Evolutionary conservation across 1,140 invertebrate genomes (phyloP).

Genomic region (Drosophila mayri): DNA sequence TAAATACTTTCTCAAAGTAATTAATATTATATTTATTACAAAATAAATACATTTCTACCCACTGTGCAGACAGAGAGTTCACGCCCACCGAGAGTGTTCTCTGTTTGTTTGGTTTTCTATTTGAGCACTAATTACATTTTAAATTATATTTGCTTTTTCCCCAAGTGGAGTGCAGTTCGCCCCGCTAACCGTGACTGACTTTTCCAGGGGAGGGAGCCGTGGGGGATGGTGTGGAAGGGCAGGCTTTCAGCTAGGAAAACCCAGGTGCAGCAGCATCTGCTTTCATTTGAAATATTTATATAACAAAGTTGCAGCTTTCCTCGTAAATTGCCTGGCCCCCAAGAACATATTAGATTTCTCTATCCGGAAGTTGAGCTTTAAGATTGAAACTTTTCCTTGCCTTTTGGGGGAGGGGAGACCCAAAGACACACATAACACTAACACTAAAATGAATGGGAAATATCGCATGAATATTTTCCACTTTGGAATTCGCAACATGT

Average conservation of each 20-base stretch:
- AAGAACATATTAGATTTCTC: conserved; percentile 28
- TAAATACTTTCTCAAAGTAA: not conserved
- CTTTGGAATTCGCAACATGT: conserved; percentile 59
- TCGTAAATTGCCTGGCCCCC: conserved; percentile 61
- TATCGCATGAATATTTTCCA: conserved; percentile 40
- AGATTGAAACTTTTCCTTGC: conserved; percentile 1
- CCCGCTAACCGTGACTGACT: conserved; percentile 63
- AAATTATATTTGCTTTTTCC: conserved; percentile 82
- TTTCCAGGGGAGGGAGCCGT: not conserved
- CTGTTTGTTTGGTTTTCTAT: conserved; percentile 82
- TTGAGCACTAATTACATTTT: conserved; percentile 84
- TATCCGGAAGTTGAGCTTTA: conserved; percentile 3
- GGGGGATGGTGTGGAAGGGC: not conserved
- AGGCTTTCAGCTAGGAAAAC: conserved; percentile 1
- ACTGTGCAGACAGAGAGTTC: not conserved
- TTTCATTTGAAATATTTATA: conserved; percentile 77
- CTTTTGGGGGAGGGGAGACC: not conserved
- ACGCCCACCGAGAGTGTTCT: conserved; percentile 47
- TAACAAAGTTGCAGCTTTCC: conserved; percentile 69
- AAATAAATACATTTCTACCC: not conserved
- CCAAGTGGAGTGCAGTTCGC: conserved; percentile 45
- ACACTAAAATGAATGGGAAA: conserved; percentile 37
- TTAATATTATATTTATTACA: not conserved
- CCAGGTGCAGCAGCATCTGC: conserved; percentile 51
- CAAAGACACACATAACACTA: conserved; percentile 39